Percentiles rank a stretch among this genome's conserved stretches.
Evolutionary conservation across 2,113 vertebrate genomes (phyloP).

Genomic region (Mesoclemmys tuberculata): DNA sequence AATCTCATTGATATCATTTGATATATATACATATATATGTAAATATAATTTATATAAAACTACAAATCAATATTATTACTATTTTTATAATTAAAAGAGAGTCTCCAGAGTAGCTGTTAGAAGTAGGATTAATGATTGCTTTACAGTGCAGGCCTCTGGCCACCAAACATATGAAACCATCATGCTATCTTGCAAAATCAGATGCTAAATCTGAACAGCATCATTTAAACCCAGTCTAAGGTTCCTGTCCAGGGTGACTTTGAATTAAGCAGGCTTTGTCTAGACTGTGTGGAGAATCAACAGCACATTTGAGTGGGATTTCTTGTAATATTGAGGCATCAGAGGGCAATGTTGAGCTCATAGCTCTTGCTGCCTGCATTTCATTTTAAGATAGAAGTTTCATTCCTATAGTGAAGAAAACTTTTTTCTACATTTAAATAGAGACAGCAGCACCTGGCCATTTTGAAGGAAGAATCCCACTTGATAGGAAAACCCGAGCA

Average conservation of each 20-base stretch:
- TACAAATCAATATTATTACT: neutral
- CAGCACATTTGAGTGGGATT: neutral
- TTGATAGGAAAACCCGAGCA: conserved; percentile 89
- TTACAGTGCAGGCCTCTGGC: neutral
- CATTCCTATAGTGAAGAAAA: neutral
- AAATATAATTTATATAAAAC: too few species aligned
- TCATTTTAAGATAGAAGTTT: neutral
- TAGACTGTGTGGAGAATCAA: neutral
- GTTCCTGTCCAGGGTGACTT: neutral
- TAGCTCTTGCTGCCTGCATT: fast-evolving
- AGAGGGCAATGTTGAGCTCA: neutral
- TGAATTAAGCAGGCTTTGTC: neutral
- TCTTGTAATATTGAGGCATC: neutral
- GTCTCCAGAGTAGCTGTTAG: neutral
- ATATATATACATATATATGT: too few species aligned
- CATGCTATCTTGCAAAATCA: neutral
- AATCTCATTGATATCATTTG: too few species aligned
- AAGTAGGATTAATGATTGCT: neutral
- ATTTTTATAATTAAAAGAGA: neutral
- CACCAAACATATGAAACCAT: neutral
- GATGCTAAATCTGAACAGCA: neutral
- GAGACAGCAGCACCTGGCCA: conserved; percentile 78
- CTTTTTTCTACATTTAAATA: neutral
- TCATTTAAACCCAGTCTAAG: neutral
- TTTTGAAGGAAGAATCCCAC: conserved; percentile 85